Percentiles rank a stretch among this genome's conserved stretches.
phyloP scores from a whole-genome alignment of 2,888 invertebrate species.

The Cerceris ruficornis region DNA sequence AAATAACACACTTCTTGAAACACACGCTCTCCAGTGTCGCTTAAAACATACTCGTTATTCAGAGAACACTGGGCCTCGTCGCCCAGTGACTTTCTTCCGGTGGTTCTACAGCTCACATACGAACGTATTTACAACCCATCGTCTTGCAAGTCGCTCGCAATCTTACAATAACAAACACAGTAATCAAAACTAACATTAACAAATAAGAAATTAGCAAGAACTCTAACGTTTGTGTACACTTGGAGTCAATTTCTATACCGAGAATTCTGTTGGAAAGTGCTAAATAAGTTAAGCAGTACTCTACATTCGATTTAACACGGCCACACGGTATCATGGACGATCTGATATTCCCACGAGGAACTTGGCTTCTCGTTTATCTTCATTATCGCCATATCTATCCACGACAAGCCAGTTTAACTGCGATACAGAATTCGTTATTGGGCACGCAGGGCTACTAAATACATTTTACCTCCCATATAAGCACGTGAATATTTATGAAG shows the following conservation, averaged over 20 bases:
- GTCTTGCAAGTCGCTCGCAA: too few relatives aligned
- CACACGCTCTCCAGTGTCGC: too few relatives aligned
- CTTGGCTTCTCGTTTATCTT: slow-evolving; percentile 67
- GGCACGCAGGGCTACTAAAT: slow-evolving; percentile 16
- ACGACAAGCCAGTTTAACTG: slow-evolving; percentile 7
- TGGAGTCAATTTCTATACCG: background rate
- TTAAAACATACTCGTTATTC: too few relatives aligned
- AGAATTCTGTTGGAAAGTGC: background rate
- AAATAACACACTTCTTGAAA: too few relatives aligned
- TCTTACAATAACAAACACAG: too few relatives aligned
- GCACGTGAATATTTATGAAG: slow-evolving; percentile 64
- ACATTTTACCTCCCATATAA: slow-evolving; percentile 42
- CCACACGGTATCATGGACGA: slow-evolving; percentile 54
- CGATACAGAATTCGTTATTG: background rate
- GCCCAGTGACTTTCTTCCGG: too few relatives aligned
- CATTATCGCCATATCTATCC: slow-evolving; percentile 63
- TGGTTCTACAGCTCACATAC: too few relatives aligned
- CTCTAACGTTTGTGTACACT: too few relatives aligned
- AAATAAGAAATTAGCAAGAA: too few relatives aligned
- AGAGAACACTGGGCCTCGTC: too few relatives aligned
- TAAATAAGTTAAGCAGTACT: slow-evolving; percentile 22
- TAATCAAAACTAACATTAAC: too few relatives aligned
- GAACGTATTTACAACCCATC: too few relatives aligned
- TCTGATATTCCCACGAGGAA: slow-evolving; percentile 64
- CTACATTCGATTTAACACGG: slow-evolving; percentile 35